Base-by-base conservation (phyloP, 2,113 vertebrate genomes). In the Urocitellus parryii region DNA sequence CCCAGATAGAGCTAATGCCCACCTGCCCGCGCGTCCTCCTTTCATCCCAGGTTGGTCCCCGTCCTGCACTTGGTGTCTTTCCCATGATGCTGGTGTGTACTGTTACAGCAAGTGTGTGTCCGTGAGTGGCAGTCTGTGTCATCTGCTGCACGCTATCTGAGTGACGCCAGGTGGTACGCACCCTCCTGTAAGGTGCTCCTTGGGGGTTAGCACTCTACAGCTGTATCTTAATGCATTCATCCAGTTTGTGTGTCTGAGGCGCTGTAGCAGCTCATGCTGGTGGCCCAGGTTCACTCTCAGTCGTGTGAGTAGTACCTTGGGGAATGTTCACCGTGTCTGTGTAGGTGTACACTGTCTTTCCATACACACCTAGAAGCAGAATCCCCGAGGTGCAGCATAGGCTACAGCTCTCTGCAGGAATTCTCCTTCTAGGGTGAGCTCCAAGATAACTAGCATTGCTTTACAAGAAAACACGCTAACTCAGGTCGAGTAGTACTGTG, bases 331-430 rank as follows among this genome's bases (percentile, higher is more conserved):
- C 45, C 45, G 39, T 4, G 4, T 80, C 25, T 42, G 42, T 42
- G 13, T 27, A 11, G 2, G 5, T 4, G 2, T 2, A 0, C 8
- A 25, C 17, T 18, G 13, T 53, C 53, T 72, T 45, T 9, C 51
- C 61, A 74, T 13, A 9, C 58, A 37, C 42, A 0, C 27, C 25
- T 22, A 4, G 16, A 29, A 32, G 83, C 45, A 13, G 20, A 27
- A 8, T 34, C 32, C 1, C 70, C 5, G 1, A 29, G 48, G 34
- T 24, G 2, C 24, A 2, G 68, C 16, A 0, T 20, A 0, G 16
- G 13, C 13, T 68, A 5, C 32, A 67, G 16, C 24, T 70, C 82
- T 53, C 32, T 2, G 24, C 9, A 27, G 16, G 51, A 63, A 10
- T 51, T 48, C 72, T 70, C 51, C 42, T 32, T 18, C 76, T 32